Conservation (phyloP, 2,888 invertebrate species). For the Drosophila peninsularis region DNA sequence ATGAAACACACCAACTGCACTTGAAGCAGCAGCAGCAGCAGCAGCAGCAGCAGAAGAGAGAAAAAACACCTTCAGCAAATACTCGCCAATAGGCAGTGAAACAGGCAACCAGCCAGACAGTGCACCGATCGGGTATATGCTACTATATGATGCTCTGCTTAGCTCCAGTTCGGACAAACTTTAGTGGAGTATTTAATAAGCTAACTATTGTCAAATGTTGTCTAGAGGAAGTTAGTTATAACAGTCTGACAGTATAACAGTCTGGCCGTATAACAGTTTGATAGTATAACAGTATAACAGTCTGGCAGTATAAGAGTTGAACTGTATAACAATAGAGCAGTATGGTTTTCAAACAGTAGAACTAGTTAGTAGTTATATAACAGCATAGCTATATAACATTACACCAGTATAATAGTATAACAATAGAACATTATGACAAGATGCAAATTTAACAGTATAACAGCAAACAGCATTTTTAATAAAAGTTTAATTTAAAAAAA, state of each 20-base stretch:
- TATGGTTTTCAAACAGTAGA: background rate
- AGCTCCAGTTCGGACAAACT: background rate
- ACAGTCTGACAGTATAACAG: no score
- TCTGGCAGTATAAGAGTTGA: background rate
- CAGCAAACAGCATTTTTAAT: no score
- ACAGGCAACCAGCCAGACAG: slow-evolving; percentile 7
- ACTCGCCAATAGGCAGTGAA: slow-evolving; percentile 33
- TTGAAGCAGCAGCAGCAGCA: slow-evolving; percentile 6
- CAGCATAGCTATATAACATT: no score
- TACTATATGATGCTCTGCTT: slow-evolving; percentile 46
- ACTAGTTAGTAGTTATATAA: background rate
- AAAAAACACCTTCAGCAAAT: slow-evolving; percentile 73
- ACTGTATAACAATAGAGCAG: background rate
- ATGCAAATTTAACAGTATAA: background rate
- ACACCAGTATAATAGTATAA: rapidly evolving
- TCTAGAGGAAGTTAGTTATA: background rate
- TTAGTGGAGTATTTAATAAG: background rate
- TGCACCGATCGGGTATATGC: background rate
- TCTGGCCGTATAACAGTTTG: background rate
- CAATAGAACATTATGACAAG: background rate
- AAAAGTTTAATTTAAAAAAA: no score
- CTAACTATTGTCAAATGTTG: background rate
- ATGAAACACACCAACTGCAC: slow-evolving; percentile 53
- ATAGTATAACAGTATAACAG: background rate
- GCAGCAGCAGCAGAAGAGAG: slow-evolving; percentile 12